phyloP scores from a whole-genome alignment of 2,888 invertebrate species.

The Vanessa cardui region DNA sequence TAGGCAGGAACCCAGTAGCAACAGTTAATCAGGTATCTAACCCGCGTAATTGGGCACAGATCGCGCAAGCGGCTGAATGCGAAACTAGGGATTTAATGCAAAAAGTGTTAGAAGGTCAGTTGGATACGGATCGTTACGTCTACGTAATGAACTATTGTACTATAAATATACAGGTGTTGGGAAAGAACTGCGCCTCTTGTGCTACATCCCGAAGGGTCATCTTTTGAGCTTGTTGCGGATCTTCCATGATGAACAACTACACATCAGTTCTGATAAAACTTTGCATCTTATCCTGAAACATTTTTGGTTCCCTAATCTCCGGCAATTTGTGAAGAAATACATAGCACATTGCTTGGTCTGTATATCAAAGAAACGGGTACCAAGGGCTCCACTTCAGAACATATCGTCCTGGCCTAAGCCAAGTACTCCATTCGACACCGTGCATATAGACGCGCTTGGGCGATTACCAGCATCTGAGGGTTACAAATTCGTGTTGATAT shows the following conservation, averaged over 20 bases:
- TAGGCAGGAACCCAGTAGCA: slow-evolving; percentile 36
- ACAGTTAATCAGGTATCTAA: slow-evolving; percentile 13
- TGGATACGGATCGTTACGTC: too few species aligned
- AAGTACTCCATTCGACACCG: neutral
- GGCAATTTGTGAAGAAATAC: slow-evolving; percentile 19
- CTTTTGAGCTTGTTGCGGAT: too few species aligned
- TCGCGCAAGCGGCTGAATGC: slow-evolving; percentile 37
- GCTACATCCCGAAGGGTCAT: too few species aligned
- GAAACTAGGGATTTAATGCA: slow-evolving; percentile 24
- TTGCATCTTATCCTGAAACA: slow-evolving; percentile 36
- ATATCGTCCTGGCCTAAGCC: slow-evolving; percentile 21
- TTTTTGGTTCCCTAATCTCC: slow-evolving; percentile 24
- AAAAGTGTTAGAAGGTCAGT: too few species aligned
- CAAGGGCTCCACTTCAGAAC: slow-evolving; percentile 13
- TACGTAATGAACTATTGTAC: too few species aligned
- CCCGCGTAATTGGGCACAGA: slow-evolving; percentile 39
- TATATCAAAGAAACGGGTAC: slow-evolving; percentile 20
- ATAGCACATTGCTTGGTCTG: slow-evolving; percentile 23
- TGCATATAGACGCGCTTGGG: slow-evolving; percentile 25
- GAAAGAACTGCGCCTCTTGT: too few species aligned
- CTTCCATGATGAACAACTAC: too few species aligned
- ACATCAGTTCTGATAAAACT: slow-evolving; percentile 25
- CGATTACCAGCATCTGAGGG: slow-evolving; percentile 24
- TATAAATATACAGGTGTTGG: too few species aligned
- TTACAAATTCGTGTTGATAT: slow-evolving; percentile 20